These are phyloP conservation scores for Acyrthosiphon pisum DNA, from an alignment of 1,140 invertebrate genomes.

Conservation along the genomic window DNA sequence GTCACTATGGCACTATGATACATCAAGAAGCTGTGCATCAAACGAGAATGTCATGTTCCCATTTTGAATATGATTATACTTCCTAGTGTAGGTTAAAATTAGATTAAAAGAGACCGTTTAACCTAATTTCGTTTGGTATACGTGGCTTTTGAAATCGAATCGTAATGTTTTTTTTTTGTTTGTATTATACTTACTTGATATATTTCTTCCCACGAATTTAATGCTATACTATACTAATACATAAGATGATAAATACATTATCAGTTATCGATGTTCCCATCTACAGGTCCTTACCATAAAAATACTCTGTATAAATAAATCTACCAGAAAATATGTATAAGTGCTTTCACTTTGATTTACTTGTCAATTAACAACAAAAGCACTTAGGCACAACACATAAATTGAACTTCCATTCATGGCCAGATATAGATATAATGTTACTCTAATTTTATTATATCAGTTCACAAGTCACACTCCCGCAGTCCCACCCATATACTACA, in stretches of 20 bases:
- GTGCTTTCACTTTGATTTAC: neutral
- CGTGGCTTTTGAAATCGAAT: neutral
- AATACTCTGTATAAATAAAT: neutral
- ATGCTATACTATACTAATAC: neutral
- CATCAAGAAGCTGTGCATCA: neutral
- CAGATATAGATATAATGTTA: neutral
- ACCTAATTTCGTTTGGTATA: neutral
- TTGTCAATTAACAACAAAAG: neutral
- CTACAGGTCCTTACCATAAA: neutral
- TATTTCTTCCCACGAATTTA: neutral
- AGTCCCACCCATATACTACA: neutral
- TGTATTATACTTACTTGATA: neutral
- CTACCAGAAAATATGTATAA: neutral
- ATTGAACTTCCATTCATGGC: neutral
- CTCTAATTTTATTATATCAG: neutral
- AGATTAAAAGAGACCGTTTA: neutral
- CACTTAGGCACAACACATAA: neutral
- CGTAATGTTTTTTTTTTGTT: neutral
- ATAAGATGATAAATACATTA: neutral
- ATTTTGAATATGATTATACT: conserved; percentile 2
- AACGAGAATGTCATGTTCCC: neutral
- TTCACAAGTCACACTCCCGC: neutral
- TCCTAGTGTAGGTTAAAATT: conserved; percentile 4
- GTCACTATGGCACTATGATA: neutral
- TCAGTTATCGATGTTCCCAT: neutral